Percentiles rank a stretch among this genome's conserved stretches.
Evolutionary conservation across 2,888 invertebrate species (phyloP).

Genomic region (Mesochorus sp.): DNA sequence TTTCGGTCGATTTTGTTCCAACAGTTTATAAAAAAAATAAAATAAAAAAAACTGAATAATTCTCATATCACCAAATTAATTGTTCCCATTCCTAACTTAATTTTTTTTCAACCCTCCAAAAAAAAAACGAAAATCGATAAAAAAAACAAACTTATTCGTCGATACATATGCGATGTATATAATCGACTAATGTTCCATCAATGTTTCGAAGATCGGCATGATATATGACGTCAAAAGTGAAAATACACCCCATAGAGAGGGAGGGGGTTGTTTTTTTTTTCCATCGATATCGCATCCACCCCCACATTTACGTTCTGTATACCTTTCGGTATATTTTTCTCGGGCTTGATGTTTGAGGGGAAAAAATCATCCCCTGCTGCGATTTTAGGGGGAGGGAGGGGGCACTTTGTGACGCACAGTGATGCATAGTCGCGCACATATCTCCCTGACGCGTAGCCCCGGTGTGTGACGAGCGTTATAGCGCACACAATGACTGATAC

Average conservation of each 20-base stretch:
- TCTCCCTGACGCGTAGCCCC: constrained; percentile 64
- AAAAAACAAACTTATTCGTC: constrained; percentile 16
- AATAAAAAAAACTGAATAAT: constrained; percentile 25
- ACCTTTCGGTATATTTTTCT: not conserved
- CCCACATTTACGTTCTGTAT: constrained; percentile 17
- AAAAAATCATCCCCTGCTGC: constrained; percentile 55
- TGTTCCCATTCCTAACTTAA: not conserved
- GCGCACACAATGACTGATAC: constrained; percentile 41
- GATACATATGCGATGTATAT: not conserved
- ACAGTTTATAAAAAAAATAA: not conserved
- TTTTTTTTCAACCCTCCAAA: constrained; percentile 51
- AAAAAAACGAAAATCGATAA: constrained; percentile 3
- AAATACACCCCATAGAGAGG: constrained; percentile 50
- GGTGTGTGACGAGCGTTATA: constrained; percentile 46
- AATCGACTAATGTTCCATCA: constrained; percentile 64
- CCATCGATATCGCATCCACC: constrained; percentile 47
- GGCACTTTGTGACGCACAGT: too few species aligned
- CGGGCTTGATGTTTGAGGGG: constrained; percentile 17
- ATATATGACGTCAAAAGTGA: constrained; percentile 66
- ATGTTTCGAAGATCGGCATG: constrained; percentile 71
- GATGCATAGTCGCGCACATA: constrained; percentile 63
- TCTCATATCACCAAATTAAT: too few species aligned
- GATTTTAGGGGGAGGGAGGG: constrained; percentile 33
- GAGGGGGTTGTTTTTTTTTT: constrained; percentile 46
- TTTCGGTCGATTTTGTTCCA: constrained; percentile 19